Evolutionary conservation across 1,140 invertebrate genomes (phyloP), one percentile per base, ranked within the genome.

Genomic region (Bicyclus anynana): DNA sequence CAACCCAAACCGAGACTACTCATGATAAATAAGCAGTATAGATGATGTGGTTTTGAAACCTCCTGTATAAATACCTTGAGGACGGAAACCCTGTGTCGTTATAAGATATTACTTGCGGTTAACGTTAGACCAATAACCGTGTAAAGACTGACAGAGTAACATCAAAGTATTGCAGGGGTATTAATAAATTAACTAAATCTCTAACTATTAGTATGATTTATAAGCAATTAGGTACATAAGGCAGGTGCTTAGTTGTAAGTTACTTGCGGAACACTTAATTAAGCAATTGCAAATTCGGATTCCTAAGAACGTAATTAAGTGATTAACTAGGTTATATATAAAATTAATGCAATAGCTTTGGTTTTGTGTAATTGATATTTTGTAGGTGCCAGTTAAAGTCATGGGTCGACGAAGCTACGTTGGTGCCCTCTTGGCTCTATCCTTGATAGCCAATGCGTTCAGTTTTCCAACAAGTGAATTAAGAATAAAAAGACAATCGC

Each of bases 61-160:
- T 1, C 27, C 69, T 74, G 57, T 77, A 74, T n/a, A 26, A 38
- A 29, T 10, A 23, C 23, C 23, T 23, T 4, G 3, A 7, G 23
- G 23, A 23, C 37, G 51, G 65, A 60, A 64, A 67, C 50, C 6
- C 13, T 54, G n/a, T 18, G 35, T 49, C 53, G 64, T 67, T 74
- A 78, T 74, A 78, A 75, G 65, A 64, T 69, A 70, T 59, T 59
- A 52, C 58, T 65, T 54, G 42, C 60, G 26, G 27, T 51, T 40
- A 10, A 13, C 17, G 20, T n/a, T 12, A 38, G 29, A 52, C 18
- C 61, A 68, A 72, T 64, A 62, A 47, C 9, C 48, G 27, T 48
- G 33, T 54, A 56, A 49, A 29, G 59, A 50, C 50, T 48, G 65
- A 52, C 59, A 58, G 33, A 35, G 10, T 59, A 54, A 65, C 64